Evolutionary conservation across 2,797 vertebrate species (phyloP), one percentile per base, ranked within the genome.

Genomic region (Notoglanidium macrostoma): DNA sequence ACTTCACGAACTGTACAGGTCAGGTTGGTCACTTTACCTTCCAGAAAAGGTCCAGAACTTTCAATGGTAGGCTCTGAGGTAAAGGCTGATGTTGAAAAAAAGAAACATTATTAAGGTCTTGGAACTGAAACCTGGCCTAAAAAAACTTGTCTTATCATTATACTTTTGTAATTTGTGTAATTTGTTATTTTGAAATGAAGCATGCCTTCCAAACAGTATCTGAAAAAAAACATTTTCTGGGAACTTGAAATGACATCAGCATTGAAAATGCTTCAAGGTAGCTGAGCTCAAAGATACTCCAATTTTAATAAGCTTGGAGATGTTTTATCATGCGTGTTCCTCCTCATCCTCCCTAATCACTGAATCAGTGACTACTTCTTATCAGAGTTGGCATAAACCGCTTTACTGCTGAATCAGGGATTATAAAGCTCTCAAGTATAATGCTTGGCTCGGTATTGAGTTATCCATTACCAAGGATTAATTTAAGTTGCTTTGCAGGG

Each of bases 41-140:
- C 91, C 86, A 93, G 88, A 78, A 93, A 87, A 0, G 93, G 91
- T 10, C 91, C 90, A 0, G 89, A 92, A 29, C 92, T 87, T 85
- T 93, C 91, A 77, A 99, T 92, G 46, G 96, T 12, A 0, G 97
- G 97, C 88, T 96, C 94, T 19, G 92, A 96, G 0, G 96, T 95
- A 76, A 98, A 97, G 21, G 97, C 98, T 99, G 92, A 79, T 26
- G 70, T n/a, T 86, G 19, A 82, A 74, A 87, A 84, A 5, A 68
- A 61, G 44, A 21, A 82, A 63, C 6, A 44, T 9, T 51, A 40
- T 80, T 83, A 68, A 79, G 46, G 40, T 19, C 15, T n/a, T 57
- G 8, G 4, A 17, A 76, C 12, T 84, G n/a, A 67, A 87, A 76
- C 29, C 9, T 77, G 51, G 49, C 10, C 79, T 19, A 54, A 21